These are phyloP conservation scores for Bombus sibiricus DNA, from an alignment of 1,140 invertebrate genomes.

Conservation along the genomic window DNA sequence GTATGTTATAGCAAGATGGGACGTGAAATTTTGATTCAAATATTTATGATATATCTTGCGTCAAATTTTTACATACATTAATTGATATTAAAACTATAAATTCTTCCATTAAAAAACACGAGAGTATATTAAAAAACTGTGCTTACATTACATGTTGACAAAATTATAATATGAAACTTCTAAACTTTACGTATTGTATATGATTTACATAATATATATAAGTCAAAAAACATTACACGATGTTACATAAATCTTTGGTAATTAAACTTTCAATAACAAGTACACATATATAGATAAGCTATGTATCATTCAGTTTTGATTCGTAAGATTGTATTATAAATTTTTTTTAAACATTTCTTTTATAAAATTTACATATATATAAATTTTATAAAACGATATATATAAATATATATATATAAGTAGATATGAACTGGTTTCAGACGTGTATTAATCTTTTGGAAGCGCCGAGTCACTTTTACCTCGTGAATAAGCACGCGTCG, in stretches of 20 bases:
- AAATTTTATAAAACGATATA: not conserved
- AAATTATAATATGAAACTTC: conserved; percentile 7
- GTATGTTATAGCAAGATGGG: not conserved
- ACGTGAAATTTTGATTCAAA: not conserved
- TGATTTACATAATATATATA: conserved; percentile 33
- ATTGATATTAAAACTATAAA: not conserved
- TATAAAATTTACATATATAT: conserved; percentile 6
- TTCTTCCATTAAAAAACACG: conserved; percentile 9
- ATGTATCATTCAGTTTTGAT: conserved; percentile 8
- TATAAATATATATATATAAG: not conserved
- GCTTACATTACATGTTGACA: conserved; percentile 1
- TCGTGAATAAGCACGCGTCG: conserved; percentile 87
- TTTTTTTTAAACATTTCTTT: conserved; percentile 22
- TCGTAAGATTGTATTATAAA: not conserved
- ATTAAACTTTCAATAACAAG: conserved; percentile 39
- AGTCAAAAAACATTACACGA: conserved; percentile 37
- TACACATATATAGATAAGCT: conserved; percentile 8
- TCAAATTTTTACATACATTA: not conserved
- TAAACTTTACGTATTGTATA: conserved; percentile 5
- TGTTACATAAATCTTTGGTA: conserved; percentile 63
- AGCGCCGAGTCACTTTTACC: conserved; percentile 93
- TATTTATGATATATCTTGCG: conserved; percentile 1
- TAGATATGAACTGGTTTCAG: not conserved
- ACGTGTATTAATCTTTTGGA: conserved; percentile 87
- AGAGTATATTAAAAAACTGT: not conserved